Evolutionary conservation across 2,888 invertebrate species (phyloP).

Genomic region (Nemapogon koenigi): DNA sequence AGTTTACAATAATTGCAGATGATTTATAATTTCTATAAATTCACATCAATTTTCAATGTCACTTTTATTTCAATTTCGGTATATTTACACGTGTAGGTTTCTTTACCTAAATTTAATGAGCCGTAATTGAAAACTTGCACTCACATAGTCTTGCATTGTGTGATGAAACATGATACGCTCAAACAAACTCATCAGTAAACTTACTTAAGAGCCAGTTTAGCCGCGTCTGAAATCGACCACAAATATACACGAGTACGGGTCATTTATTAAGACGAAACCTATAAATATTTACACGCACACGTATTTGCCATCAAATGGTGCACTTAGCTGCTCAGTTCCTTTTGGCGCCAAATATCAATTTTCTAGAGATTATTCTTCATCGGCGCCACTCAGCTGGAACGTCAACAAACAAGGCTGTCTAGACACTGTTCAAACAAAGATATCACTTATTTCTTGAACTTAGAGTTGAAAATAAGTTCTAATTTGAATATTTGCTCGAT

Average conservation of each 20-base stretch:
- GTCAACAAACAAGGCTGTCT: constrained; percentile 28
- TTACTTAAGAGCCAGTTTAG: constrained; percentile 8
- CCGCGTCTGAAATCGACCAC: constrained; percentile 7
- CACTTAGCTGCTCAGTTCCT: constrained; percentile 33
- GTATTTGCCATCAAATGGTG: constrained; percentile 35
- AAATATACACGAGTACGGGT: constrained; percentile 13
- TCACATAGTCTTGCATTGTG: background rate
- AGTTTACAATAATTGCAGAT: background rate
- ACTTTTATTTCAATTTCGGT: too few species aligned
- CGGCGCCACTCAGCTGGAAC: constrained; percentile 24
- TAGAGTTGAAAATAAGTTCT: constrained; percentile 33
- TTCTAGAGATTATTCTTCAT: constrained; percentile 42
- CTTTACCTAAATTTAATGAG: background rate
- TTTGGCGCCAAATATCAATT: constrained; percentile 52
- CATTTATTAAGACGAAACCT: constrained; percentile 13
- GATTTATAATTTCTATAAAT: constrained; percentile 1
- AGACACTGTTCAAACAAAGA: constrained; percentile 18
- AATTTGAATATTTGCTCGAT: constrained; percentile 37
- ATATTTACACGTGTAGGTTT: too few species aligned
- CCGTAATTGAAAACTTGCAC: background rate
- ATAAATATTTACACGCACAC: constrained; percentile 41
- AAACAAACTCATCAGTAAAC: constrained; percentile 11
- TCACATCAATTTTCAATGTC: too few species aligned
- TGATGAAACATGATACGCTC: constrained; percentile 6
- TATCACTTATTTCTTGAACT: constrained; percentile 24